Conservation (phyloP, 2,888 invertebrate species). For the Argynnis bischoffii region DNA sequence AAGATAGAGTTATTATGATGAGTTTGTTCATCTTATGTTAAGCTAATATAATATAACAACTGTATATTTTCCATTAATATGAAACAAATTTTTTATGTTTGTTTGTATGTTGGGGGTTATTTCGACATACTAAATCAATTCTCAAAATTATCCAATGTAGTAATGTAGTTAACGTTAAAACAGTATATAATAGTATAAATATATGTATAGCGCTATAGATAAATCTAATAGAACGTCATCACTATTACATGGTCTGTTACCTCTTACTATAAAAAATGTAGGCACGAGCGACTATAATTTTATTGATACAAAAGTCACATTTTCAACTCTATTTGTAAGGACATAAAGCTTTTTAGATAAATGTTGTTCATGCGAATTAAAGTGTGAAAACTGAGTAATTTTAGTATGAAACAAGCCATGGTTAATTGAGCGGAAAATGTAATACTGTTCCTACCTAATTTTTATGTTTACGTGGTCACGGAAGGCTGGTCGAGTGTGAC, state of each 20-base stretch:
- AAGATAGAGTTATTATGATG: too few species aligned
- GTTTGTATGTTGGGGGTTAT: too few species aligned
- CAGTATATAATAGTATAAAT: not conserved
- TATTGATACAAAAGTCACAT: not conserved
- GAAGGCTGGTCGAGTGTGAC: conserved; percentile 42
- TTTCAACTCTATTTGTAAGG: conserved; percentile 13
- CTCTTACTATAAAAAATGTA: conserved; percentile 60
- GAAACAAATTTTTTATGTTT: too few species aligned
- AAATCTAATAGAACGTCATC: conserved; percentile 49
- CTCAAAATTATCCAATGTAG: too few species aligned
- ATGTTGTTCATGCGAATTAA: not conserved
- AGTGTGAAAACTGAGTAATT: conserved; percentile 21
- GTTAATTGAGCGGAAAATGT: conserved; percentile 62
- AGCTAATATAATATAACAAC: too few species aligned
- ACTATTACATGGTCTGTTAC: conserved; percentile 67
- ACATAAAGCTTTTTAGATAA: conserved; percentile 3
- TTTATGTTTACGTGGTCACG: conserved; percentile 43
- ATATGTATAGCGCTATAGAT: too few species aligned
- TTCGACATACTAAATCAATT: too few species aligned
- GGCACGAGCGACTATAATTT: conserved; percentile 25
- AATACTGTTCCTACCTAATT: conserved; percentile 59
- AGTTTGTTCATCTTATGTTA: too few species aligned
- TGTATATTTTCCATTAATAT: too few species aligned
- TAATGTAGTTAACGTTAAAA: too few species aligned
- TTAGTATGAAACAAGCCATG: conserved; percentile 26